Evolutionary conservation across 2,888 invertebrate species (phyloP), one percentile per base, ranked within the genome.

Genomic region (Drosophila bunnanda): DNA sequence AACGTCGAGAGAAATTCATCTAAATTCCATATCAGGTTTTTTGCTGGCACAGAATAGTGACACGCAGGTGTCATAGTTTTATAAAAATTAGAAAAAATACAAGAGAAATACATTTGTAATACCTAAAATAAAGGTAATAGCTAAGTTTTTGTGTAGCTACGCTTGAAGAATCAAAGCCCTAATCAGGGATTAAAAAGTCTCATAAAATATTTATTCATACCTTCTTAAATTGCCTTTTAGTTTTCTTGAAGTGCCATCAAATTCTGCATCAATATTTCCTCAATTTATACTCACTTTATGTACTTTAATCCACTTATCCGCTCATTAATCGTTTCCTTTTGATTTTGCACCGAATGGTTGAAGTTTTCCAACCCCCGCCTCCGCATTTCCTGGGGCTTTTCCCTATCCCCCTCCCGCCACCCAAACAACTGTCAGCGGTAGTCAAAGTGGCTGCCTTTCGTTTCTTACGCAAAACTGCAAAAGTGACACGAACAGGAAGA

Each of bases 391-490:
- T 36, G 36, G 3, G 15, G 32, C 32, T 39, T 30, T n/a, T 43
- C 30, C 15, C 4, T 25, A 25, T 25, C 25, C 4, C 25, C 25
- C 25, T 25, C 5, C 2, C 17, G 28, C 17, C n/a, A 0, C 15
- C 10, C n/a, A 12, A 1, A 2, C 66, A 17, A 22, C 71, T 71
- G 71, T 73, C 71, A 71, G 65, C 71, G 53, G 50, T 46, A 64
- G 62, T 74, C 65, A 74, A 71, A 73, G 52, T 58, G 69, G 66
- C 52, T 65, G 69, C 43, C 59, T 60, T 59, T 57, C 67, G 25
- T 58, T 76, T 73, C 73, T 60, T 75, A 73, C 59, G 73, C 73
- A 67, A 75, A 73, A 50, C 56, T 68, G 76, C 43, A 55, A 46
- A 54, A 58, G 48, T 68, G 73, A 54, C 73, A 59, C 17, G 71